Evolutionary conservation across 1,140 invertebrate species (phyloP).

Genomic region (Dendrolimus punctatus): DNA sequence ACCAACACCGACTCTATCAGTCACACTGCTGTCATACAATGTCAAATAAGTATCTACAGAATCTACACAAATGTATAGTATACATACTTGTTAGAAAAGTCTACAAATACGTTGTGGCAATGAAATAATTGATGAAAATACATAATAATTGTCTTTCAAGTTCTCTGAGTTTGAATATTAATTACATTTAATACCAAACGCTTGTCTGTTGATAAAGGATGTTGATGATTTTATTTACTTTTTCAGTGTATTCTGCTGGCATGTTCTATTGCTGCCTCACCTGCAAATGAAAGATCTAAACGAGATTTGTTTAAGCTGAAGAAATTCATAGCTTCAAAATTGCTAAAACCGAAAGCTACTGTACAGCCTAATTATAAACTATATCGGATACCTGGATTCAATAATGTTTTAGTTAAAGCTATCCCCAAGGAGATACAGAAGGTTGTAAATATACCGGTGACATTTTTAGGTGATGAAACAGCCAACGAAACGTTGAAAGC

Average conservation of each 20-base stretch:
- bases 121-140: too few species aligned
- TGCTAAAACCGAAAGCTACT: background rate
- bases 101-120: too few species aligned
- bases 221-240: conserved; percentile 3
- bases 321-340: conserved; percentile 11
- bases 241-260: conserved; percentile 23
- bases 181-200: too few species aligned
- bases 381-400: conserved; percentile 14
- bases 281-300: conserved; percentile 13
- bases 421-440: conserved; percentile 6
- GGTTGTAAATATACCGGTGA: background rate
- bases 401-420: conserved; percentile 18
- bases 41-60: too few species aligned
- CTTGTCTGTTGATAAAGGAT: too few species aligned
- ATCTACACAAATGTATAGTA: too few species aligned
- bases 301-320: conserved; percentile 15
- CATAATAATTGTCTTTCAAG: too few species aligned
- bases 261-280: conserved; percentile 6
- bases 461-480: conserved; percentile 16
- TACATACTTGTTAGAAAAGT: too few species aligned
- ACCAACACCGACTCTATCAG: too few species aligned
- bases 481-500: conserved; percentile 12
- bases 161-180: too few species aligned
- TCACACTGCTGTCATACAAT: too few species aligned
- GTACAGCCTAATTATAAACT: conserved; percentile 9